Conservation (phyloP, 2,113 vertebrate species). For the Furnarius figulus region DNA sequence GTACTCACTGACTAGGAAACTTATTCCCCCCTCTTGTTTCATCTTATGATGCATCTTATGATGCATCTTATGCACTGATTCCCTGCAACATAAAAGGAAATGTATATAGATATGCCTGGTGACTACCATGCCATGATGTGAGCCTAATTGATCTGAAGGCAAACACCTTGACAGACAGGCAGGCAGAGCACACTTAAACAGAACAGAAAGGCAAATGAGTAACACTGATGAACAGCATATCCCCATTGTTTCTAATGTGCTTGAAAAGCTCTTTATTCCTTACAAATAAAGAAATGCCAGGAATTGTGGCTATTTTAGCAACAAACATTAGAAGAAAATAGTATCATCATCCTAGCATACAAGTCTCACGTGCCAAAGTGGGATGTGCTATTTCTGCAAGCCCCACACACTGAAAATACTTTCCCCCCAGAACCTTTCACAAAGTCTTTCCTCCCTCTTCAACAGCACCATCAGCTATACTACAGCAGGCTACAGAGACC, state of each 20-base stretch:
- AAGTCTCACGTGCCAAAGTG: background rate
- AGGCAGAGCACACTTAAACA: background rate
- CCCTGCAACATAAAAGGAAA: constrained; percentile 8
- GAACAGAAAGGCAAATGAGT: background rate
- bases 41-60: too few relatives aligned
- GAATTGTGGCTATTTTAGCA: background rate
- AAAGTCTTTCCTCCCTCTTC: background rate
- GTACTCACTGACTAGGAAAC: background rate
- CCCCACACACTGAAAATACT: background rate
- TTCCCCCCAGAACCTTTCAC: background rate
- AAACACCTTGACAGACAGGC: constrained; percentile 24
- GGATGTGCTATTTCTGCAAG: background rate
- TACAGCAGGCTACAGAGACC: background rate
- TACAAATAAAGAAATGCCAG: background rate
- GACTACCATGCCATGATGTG: background rate
- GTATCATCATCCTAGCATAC: background rate
- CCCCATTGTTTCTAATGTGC: background rate
- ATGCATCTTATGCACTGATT: too few relatives aligned
- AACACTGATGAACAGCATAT: background rate
- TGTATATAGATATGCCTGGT: background rate
- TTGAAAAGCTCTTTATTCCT: background rate
- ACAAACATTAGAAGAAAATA: background rate
- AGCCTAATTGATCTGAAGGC: constrained; percentile 1
- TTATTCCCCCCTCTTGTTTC: background rate
- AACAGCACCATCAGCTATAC: background rate